Evolutionary conservation across 2,888 invertebrate species (phyloP), one percentile per base, ranked within the genome.

Genomic region (Netelia melanura): DNA sequence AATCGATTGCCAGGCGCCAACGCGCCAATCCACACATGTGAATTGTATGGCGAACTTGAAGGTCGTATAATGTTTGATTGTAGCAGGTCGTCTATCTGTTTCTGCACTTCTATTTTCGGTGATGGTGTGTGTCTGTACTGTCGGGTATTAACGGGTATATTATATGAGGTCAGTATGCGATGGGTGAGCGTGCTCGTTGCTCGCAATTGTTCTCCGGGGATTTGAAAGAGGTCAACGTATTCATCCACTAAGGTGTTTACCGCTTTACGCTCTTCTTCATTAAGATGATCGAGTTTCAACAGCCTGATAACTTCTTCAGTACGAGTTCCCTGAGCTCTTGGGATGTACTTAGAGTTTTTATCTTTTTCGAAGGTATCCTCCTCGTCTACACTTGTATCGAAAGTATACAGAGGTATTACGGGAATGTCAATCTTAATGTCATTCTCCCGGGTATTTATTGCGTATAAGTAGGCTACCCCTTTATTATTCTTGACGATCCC

Each of bases 141-240:
- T n/a, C 61, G n/a, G 30, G 75, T 75, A n/a, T 61, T 61, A 5
- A 75, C 43, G 1, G 75, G 75, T 61, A 75, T 17, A 38, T 75
- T 62, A 14, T 75, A 62, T 2, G 75, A 44, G 14, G 75, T 17
- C 17, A 0, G 17, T 17, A 17, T 74, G 56, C 58, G 56, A 43
- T 74, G 74, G 8, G n/a, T 23, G n/a, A 56, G 30, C 2, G 58
- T n/a, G 58, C 38, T 56, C 3, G 74, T 74, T 0, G 58, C 25
- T 30, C 30, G 30, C 30, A 30, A 5, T 30, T 3, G 3, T 30
- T 30, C 3, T 17, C 17, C 0, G 17, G 17, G 17, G 17, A 17
- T 17, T 0, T 17, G 17, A 17, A 17, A 17, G 17, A 17, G 17
- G 17, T 17, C 17, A 17, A 17, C 17, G 17, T 17, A 68, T 68